phyloP scores from a whole-genome alignment of 1,140 invertebrate species.

The Rhagoletis pomonella region DNA sequence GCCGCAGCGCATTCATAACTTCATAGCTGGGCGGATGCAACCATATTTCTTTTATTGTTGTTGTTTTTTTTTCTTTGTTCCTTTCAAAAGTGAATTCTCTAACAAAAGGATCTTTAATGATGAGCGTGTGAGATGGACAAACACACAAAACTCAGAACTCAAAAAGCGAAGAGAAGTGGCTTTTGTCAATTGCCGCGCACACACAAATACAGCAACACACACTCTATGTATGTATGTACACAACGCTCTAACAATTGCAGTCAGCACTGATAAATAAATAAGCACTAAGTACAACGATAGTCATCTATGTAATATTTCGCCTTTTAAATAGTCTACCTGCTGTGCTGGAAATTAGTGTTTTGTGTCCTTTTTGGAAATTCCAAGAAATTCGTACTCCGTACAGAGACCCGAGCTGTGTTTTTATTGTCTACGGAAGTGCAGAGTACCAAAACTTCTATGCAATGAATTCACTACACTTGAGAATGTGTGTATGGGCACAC shows the following conservation, averaged over 20 bases:
- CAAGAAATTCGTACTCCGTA: background rate
- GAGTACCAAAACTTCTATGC: background rate
- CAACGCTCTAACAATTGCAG: too few relatives aligned
- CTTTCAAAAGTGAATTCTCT: constrained; percentile 9
- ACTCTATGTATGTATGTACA: background rate
- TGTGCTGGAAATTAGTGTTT: background rate
- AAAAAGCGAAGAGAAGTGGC: background rate
- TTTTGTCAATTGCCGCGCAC: background rate
- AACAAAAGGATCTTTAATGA: constrained; percentile 41
- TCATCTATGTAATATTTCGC: constrained; percentile 12
- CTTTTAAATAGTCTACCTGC: constrained; percentile 1
- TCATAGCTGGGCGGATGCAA: constrained; percentile 23
- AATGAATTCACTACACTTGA: background rate
- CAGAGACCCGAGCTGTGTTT: background rate
- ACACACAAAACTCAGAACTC: background rate
- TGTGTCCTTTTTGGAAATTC: constrained; percentile 8
- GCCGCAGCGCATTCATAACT: constrained; percentile 1
- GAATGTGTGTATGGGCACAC: background rate
- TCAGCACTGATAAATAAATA: background rate
- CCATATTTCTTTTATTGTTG: background rate
- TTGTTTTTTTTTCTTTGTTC: background rate
- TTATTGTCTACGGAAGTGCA: constrained; percentile 34
- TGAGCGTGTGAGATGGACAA: constrained; percentile 43
- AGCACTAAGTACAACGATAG: background rate
- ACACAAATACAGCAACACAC: background rate